Evolutionary conservation across 2,797 vertebrate species (phyloP), one percentile per base, ranked within the genome.

Genomic region (Gymnoscopelus braueri): DNA sequence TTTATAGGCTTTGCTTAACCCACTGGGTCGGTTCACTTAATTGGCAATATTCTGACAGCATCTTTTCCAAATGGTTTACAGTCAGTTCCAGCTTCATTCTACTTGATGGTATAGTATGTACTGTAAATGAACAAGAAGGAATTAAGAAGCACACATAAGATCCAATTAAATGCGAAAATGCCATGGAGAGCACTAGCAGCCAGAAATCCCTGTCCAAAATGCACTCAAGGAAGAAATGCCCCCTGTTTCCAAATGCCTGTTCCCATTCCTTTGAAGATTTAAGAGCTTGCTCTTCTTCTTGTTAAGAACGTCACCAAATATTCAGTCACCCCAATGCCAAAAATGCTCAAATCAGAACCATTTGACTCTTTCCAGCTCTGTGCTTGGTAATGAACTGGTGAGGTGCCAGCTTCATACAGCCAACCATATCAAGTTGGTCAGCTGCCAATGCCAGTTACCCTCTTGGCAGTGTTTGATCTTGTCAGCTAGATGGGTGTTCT

Each of bases 121-220:
- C 26, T 47, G 24, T 63, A 52, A 47, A 26, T 47, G 64, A 79
- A 74, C 72, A 66, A 75, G 47, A 75, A 29, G 47, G 67, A 72
- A 81, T 78, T 77, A 82, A 68, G 51, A 82, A 71, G 67, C 64
- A 35, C 72, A 72, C 69, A 69, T 66, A 60, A 80, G 75, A 63
- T 80, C 84, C 83, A 88, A 87, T 86, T 88, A 84, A 74, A 77
- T 75, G 79, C 73, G n/a, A 78, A 75, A 73, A 68, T 72, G 65
- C 72, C 44, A 74, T 23, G 44, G 23, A 71, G 66, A 66, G 48
- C 14, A 52, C 44, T 26, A 55, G 54, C 69, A 84, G 79, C 59
- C 60, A 67, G 32, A 67, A 83, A 78, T 77, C 81, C 72, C 48
- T 54, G 57, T 62, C 60, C 65, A 66, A 63, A 62, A 66, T 63